Base-by-base conservation (phyloP, 2,113 vertebrate species). In the Hippolais icterina region DNA sequence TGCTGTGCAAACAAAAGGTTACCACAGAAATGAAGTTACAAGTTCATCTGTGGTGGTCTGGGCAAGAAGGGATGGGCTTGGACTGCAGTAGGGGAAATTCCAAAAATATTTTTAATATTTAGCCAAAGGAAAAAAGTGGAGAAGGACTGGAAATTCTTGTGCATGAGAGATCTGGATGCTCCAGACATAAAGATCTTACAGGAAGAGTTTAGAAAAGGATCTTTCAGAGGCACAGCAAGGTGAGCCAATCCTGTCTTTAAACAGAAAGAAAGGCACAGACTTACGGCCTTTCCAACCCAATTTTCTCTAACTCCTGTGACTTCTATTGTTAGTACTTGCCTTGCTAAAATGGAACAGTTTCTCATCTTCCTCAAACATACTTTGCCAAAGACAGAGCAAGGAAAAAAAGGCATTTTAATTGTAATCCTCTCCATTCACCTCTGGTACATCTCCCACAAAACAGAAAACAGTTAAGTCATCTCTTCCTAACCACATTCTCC, bases 351-450 rank as follows among this genome's bases (percentile, higher is more conserved):
- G 75, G 54, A 83, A 50, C 66, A 77, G 50, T 89, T 94, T 92
- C 86, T 95, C 93, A 89, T 89, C 94, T 95, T 94, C 68, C 92
- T 81, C 13, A 2, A 74, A 56, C 29, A 52, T 66, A 70, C 60
- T 92, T 95, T 92, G 56, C 31, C 79, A 94, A 94, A 95, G 89
- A 93, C 93, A 94, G 88, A 90, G 86, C 50, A 93, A 81, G 93
- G 72, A 31, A 90, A 90, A 91, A 92, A 92, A 83, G 42, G 23
- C 54, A 90, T 94, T 96, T 96, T 95, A 96, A 92, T 93, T 89
- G 91, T 86, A 86, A 90, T 81, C 64, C 63, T 94, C 72, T 76
- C 76, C 76, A 74, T 89, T 92, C 89, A 86, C 68, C 80, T 89
- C 86, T 23, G 0, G 6, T 89, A 75, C 22, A 61, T 90, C 71